Conservation (phyloP, 2,888 invertebrate genomes). For the Opisthograptis luteolata region DNA sequence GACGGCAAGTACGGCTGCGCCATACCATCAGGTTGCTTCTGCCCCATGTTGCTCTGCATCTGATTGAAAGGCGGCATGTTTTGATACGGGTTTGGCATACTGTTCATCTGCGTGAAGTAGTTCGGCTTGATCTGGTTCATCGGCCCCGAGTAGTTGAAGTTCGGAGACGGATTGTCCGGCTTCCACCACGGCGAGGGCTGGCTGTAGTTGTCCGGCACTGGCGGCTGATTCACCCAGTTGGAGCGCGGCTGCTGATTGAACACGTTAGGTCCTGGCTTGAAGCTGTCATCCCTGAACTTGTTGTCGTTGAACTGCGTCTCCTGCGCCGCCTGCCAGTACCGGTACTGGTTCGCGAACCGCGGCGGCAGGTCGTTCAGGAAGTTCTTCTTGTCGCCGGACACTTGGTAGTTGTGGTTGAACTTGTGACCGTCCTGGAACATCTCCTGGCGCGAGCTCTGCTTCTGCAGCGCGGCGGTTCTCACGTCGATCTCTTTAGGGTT, state of each 20-base stretch:
- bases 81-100: constrained; percentile 57
- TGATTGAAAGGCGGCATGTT: constrained; percentile 48
- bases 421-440: constrained; percentile 68
- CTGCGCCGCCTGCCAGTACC: constrained; percentile 72
- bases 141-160: constrained; percentile 53
- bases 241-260: constrained; percentile 48
- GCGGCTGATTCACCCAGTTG: constrained; percentile 46
- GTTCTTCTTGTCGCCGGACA: constrained; percentile 75
- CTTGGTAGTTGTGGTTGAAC: constrained; percentile 67
- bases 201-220: constrained; percentile 46
- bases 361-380: constrained; percentile 76
- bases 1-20: constrained; percentile 55
- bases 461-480: constrained; percentile 75
- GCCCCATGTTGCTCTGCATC: constrained; percentile 35
- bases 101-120: constrained; percentile 57
- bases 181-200: constrained; percentile 67
- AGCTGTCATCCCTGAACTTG: constrained; percentile 69
- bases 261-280: constrained; percentile 45
- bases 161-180: constrained; percentile 53
- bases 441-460: constrained; percentile 72
- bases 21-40: constrained; percentile 48
- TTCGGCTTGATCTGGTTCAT: constrained; percentile 54
- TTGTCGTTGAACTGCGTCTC: constrained; percentile 69
- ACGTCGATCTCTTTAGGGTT: constrained; percentile 82
- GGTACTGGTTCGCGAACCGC: constrained; percentile 76